A percentile compares a stretch with the other conserved stretches of the same genome.
These are phyloP conservation scores for Trichogramma dendrolimi DNA, from an alignment of 2,888 invertebrate genomes.

Conservation along the genomic window DNA sequence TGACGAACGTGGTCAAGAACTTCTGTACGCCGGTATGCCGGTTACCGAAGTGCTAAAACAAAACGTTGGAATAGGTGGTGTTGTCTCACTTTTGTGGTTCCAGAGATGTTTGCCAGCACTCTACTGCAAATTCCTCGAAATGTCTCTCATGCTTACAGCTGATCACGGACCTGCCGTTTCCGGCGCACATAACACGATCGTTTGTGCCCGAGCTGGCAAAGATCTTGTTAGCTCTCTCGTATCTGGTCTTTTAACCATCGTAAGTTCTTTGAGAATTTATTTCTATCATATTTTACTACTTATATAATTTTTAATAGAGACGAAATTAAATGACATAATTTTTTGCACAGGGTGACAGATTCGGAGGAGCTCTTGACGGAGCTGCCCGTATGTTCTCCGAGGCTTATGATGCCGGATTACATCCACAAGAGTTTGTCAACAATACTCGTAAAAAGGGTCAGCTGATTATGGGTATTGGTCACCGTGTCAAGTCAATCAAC, in stretches of 20 bases:
- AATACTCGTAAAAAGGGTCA: conserved; percentile 94
- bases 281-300: background rate
- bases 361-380: conserved; percentile 97
- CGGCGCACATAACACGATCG: conserved; percentile 98
- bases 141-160: conserved; percentile 97
- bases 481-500: conserved; percentile 85
- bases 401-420: conserved; percentile 88
- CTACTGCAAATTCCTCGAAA: conserved; percentile 96
- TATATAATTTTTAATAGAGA: background rate
- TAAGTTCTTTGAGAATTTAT: conserved; percentile 55
- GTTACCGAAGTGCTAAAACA: conserved; percentile 85
- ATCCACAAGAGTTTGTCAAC: conserved; percentile 98
- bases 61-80: conserved; percentile 95
- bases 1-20: conserved; percentile 96
- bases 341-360: conserved; percentile 79
- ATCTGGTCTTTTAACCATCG: conserved; percentile 94
- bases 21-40: conserved; percentile 93
- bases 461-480: conserved; percentile 99
- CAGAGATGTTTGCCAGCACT: conserved; percentile 91
- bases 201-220: conserved; percentile 95
- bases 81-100: conserved; percentile 96
- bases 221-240: conserved; percentile 94
- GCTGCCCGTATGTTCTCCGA: conserved; percentile 96
- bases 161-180: conserved; percentile 99
- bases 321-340: background rate